Evolutionary conservation across 2,888 invertebrate genomes (phyloP).

Genomic region (Slavum lentiscoides): DNA sequence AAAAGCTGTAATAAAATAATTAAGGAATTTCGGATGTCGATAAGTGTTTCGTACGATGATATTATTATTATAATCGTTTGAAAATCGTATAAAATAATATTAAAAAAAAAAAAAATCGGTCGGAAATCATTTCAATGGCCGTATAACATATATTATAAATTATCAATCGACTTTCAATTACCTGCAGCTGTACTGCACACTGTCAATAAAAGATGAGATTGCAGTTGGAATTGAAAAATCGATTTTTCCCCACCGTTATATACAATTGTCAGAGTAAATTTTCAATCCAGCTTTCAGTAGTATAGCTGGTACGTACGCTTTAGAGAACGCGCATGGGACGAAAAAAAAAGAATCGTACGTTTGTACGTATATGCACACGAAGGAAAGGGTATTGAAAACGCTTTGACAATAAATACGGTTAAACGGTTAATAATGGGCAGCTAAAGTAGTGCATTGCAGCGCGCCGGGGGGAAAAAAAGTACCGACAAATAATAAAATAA

Average conservation of each 20-base stretch:
- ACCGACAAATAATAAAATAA: conserved; percentile 8
- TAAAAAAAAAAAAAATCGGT: no score
- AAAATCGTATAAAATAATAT: neutral
- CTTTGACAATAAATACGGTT: conserved; percentile 40
- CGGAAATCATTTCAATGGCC: neutral
- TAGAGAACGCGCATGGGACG: no score
- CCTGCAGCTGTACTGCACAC: neutral
- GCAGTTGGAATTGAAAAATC: no score
- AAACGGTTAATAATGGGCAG: conserved; percentile 29
- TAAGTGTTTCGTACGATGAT: neutral
- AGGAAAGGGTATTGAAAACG: conserved; percentile 12
- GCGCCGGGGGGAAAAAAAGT: neutral
- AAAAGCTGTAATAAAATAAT: no score
- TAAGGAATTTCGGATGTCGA: neutral
- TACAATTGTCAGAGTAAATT: no score
- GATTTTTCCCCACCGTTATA: no score
- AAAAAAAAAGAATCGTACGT: neutral
- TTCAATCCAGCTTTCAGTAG: no score
- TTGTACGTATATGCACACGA: neutral
- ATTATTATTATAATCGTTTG: neutral
- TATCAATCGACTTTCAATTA: neutral
- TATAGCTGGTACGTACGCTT: no score
- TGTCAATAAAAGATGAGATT: no score
- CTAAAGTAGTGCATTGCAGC: conserved; percentile 1
- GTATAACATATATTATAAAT: neutral